Percentiles rank a stretch among this genome's conserved stretches.
Evolutionary conservation across 2,113 vertebrate species (phyloP).

Genomic region (Oryzias woworae): DNA sequence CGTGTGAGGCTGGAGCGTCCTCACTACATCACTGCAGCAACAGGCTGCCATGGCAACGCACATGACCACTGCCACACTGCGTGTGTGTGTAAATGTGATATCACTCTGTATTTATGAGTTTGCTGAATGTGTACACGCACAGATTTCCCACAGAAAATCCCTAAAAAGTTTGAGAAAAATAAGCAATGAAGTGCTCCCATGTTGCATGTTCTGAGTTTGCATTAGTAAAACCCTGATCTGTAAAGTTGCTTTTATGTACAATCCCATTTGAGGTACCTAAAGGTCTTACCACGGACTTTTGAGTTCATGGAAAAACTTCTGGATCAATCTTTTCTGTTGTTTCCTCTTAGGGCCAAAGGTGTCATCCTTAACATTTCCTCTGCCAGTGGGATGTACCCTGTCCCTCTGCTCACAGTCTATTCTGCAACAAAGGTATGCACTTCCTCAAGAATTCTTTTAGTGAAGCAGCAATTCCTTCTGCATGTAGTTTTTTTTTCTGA

Average conservation of each 20-base stretch:
- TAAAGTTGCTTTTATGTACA: background rate
- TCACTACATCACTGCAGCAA: slow-evolving; percentile 75
- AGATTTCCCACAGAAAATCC: slow-evolving; percentile 23
- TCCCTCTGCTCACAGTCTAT: slow-evolving; percentile 88
- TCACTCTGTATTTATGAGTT: slow-evolving; percentile 23
- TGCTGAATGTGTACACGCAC: slow-evolving; percentile 23
- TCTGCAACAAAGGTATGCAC: slow-evolving; percentile 86
- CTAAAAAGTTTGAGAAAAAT: slow-evolving; percentile 12
- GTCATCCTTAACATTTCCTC: slow-evolving; percentile 92
- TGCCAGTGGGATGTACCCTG: slow-evolving; percentile 78
- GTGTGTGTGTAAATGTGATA: slow-evolving; percentile 10
- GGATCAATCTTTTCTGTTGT: background rate
- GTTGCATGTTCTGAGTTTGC: too few species aligned
- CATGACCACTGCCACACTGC: slow-evolving; percentile 52
- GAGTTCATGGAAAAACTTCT: too few species aligned
- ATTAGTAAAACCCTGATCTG: background rate
- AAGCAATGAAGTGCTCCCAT: background rate
- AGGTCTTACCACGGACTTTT: too few species aligned
- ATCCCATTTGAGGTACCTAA: too few species aligned
- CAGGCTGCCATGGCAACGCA: slow-evolving; percentile 81
- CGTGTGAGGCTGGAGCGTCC: slow-evolving; percentile 64
- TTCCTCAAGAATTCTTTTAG: background rate
- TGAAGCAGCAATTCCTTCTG: too few species aligned
- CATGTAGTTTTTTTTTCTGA: too few species aligned
- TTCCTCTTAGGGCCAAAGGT: slow-evolving; percentile 80